Conservation (phyloP, 2,113 vertebrate genomes). For the Hippotragus niger region DNA sequence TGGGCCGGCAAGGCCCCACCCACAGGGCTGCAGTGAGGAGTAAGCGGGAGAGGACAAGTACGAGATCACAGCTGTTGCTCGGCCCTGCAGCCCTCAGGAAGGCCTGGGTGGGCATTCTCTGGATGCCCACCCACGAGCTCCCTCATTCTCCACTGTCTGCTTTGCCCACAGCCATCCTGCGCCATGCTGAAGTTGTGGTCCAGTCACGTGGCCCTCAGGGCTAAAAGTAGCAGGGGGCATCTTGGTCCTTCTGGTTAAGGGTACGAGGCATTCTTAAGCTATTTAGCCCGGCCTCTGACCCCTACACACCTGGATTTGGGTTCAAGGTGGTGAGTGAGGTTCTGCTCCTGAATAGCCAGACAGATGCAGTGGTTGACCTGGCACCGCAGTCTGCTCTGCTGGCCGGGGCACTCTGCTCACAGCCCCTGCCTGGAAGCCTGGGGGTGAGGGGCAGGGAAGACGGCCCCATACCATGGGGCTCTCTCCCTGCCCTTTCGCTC, state of each 20-base stretch:
- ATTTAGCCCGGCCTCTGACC: constrained; percentile 39
- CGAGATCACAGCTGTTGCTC: rapidly evolving
- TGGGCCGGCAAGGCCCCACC: rapidly evolving
- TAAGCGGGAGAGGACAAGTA: rapidly evolving
- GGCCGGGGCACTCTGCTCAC: background rate
- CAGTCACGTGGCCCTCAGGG: background rate
- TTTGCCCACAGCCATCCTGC: rapidly evolving
- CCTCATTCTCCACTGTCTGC: rapidly evolving
- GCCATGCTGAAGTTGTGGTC: rapidly evolving
- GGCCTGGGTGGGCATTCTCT: background rate
- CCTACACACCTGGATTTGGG: constrained; percentile 33
- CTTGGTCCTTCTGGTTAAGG: background rate
- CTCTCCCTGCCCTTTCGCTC: background rate
- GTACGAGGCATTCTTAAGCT: background rate
- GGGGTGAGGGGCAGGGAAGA: background rate
- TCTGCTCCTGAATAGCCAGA: background rate
- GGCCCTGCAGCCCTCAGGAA: rapidly evolving
- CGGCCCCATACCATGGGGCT: rapidly evolving
- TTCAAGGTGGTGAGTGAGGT: background rate
- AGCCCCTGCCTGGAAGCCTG: background rate
- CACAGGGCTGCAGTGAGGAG: background rate
- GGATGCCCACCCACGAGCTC: rapidly evolving
- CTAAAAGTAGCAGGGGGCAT: constrained; percentile 27
- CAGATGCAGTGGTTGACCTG: rapidly evolving
- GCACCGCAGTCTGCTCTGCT: background rate